Evolutionary conservation across 2,113 vertebrate genomes (phyloP).

Genomic region (Pterophyllum scalare): DNA sequence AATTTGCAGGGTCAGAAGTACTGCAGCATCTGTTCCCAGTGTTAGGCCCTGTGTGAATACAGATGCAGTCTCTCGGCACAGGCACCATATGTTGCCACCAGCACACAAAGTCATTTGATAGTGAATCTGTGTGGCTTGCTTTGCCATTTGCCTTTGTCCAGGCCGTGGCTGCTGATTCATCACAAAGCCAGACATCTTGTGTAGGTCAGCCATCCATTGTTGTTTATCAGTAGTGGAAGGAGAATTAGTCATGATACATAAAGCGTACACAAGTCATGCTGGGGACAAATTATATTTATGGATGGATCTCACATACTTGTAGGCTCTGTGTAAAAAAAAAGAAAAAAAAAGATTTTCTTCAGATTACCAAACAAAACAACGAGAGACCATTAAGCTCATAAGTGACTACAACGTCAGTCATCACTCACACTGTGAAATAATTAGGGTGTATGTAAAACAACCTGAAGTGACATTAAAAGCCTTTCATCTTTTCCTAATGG

Average conservation of each 20-base stretch:
- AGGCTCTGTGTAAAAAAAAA: not conserved
- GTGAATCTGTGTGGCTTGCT: constrained; percentile 72
- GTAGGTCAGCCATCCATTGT: constrained; percentile 74
- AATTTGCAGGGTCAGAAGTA: constrained; percentile 83
- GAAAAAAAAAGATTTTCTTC: constrained; percentile 31
- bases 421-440: constrained; percentile 23
- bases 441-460: constrained; percentile 17
- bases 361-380: constrained; percentile 14
- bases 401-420: not conserved
- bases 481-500: constrained; percentile 38
- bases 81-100: constrained; percentile 79
- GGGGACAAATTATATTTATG: constrained; percentile 20
- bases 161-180: constrained; percentile 85
- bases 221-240: constrained; percentile 75
- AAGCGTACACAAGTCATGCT: constrained; percentile 18
- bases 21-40: constrained; percentile 78
- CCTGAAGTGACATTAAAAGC: constrained; percentile 8
- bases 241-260: constrained; percentile 64
- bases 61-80: constrained; percentile 82
- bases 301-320: constrained; percentile 11
- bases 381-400: constrained; percentile 15
- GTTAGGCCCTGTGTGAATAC: constrained; percentile 81
- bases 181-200: constrained; percentile 83
- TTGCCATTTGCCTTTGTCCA: constrained; percentile 82
- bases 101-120: constrained; percentile 82